Conservation (phyloP, 2,888 invertebrate species). For the Mactromeris polynyma region DNA sequence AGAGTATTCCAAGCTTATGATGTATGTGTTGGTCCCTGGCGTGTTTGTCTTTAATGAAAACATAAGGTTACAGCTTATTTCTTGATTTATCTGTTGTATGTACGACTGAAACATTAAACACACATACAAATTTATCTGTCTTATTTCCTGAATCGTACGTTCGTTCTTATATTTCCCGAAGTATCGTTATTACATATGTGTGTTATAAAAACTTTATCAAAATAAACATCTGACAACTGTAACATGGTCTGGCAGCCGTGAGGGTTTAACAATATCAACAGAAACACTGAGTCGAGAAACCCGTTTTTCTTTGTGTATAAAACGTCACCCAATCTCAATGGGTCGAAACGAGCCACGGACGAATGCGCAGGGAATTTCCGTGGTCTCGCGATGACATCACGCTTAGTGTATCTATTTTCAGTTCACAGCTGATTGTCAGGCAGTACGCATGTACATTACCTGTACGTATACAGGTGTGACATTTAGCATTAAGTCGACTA, state of each 20-base stretch:
- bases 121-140: background rate
- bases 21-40: background rate
- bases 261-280: background rate
- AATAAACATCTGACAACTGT: constrained; percentile 26
- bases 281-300: constrained; percentile 6
- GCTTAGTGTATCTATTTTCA: constrained; percentile 43
- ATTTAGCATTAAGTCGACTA: constrained; percentile 19
- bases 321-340: constrained; percentile 16
- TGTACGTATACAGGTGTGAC: constrained; percentile 47
- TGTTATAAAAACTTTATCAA: constrained; percentile 16
- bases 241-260: background rate
- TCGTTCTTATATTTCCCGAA: background rate
- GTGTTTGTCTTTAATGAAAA: background rate
- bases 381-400: constrained; percentile 57
- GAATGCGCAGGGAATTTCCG: constrained; percentile 61
- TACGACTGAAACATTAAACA: background rate
- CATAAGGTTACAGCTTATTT: background rate
- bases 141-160: background rate
- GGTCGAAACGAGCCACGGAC: constrained; percentile 40
- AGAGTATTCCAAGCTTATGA: no score
- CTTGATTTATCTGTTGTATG: background rate
- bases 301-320: constrained; percentile 28
- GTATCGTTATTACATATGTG: constrained; percentile 17
- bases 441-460: constrained; percentile 50
- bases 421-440: constrained; percentile 57